These are phyloP conservation scores for Mesocentrotus franciscanus DNA, from an alignment of 53 echinoderm and acorn worm genomes.

Conservation along the genomic window DNA sequence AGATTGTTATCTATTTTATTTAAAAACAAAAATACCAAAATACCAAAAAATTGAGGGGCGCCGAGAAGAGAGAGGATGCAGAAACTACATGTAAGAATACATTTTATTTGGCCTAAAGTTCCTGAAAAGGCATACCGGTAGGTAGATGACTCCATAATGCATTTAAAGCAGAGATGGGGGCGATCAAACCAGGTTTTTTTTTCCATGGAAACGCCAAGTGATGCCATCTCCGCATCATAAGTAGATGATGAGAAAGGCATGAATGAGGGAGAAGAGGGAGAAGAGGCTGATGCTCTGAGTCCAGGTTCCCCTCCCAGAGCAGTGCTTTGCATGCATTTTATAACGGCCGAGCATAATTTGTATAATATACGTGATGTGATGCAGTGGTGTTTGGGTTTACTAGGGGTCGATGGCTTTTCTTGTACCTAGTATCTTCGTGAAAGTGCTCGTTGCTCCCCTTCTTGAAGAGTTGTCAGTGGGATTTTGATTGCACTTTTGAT, in stretches of 20 bases:
- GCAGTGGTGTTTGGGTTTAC: background rate
- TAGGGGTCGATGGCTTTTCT: background rate
- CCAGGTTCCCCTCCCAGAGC: background rate
- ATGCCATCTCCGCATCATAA: conserved; percentile 7
- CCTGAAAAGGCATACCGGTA: background rate
- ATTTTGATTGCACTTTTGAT: no score
- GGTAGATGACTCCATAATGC: background rate
- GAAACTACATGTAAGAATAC: background rate
- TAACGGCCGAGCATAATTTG: background rate
- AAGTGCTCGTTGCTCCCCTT: no score
- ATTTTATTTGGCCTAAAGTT: background rate
- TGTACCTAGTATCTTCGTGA: no score
- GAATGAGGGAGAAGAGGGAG: background rate
- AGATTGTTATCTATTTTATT: no score
- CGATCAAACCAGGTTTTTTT: background rate
- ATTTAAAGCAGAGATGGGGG: background rate
- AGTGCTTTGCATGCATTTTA: background rate
- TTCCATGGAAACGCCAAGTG: conserved; percentile 44
- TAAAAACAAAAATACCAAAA: no score
- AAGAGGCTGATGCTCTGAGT: no score
- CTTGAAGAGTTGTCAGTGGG: no score
- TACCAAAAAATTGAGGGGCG: no score
- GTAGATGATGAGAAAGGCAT: background rate
- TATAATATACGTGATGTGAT: background rate
- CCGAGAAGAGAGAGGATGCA: background rate